These are phyloP conservation scores for Eumacrocentrus americanus DNA, from an alignment of 2,888 invertebrate species.

Conservation along the genomic window DNA sequence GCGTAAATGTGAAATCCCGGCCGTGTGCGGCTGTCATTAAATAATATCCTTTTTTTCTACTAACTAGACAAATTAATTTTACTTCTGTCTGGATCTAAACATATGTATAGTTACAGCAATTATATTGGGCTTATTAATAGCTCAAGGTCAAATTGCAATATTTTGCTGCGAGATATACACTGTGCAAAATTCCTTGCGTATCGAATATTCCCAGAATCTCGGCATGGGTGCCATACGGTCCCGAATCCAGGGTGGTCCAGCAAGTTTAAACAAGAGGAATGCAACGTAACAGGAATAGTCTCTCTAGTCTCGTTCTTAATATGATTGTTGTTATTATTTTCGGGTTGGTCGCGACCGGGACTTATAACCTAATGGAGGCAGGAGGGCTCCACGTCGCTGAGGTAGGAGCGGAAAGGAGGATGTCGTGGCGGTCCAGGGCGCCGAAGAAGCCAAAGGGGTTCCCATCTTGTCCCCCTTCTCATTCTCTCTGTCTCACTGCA, in stretches of 20 bases:
- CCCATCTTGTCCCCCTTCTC: constrained; percentile 30
- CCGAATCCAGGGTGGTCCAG: constrained; percentile 58
- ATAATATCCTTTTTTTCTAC: constrained; percentile 27
- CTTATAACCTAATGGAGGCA: constrained; percentile 47
- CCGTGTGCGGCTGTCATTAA: constrained; percentile 32
- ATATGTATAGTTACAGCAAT: too few relatives aligned
- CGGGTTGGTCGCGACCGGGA: constrained; percentile 43
- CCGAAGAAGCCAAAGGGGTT: constrained; percentile 33
- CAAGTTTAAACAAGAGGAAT: constrained; percentile 58
- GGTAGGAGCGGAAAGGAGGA: constrained; percentile 34
- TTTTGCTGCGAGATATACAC: constrained; percentile 6
- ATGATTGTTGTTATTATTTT: constrained; percentile 49
- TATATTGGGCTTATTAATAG: too few relatives aligned
- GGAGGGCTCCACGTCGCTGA: constrained; percentile 28
- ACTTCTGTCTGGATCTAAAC: too few relatives aligned
- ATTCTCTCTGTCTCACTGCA: constrained; percentile 5
- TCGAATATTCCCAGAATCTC: constrained; percentile 40
- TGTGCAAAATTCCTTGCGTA: background rate
- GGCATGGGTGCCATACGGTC: constrained; percentile 52
- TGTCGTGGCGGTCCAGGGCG: constrained; percentile 31
- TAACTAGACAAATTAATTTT: background rate
- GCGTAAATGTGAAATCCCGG: constrained; percentile 30
- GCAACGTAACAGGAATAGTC: constrained; percentile 60
- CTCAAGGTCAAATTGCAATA: too few relatives aligned
- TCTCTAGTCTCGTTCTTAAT: constrained; percentile 53